Evolutionary conservation across 2,113 vertebrate species (phyloP).

Genomic region (Catagonus wagneri): DNA sequence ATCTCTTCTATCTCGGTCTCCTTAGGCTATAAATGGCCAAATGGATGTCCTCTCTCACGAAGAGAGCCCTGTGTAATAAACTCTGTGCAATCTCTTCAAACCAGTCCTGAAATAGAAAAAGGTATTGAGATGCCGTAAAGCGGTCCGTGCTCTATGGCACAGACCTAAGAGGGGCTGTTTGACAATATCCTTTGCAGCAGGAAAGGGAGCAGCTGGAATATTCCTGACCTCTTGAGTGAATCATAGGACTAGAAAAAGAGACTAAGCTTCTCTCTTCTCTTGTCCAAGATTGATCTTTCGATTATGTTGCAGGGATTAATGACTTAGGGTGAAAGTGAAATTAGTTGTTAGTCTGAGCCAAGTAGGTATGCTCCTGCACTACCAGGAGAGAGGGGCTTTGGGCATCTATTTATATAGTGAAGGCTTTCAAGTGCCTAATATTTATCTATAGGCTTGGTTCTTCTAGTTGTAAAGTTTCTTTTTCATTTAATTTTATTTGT

Average conservation of each 20-base stretch:
- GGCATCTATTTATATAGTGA: background rate
- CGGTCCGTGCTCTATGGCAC: background rate
- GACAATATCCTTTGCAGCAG: background rate
- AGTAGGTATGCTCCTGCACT: background rate
- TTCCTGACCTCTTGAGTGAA: background rate
- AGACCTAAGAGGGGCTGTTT: background rate
- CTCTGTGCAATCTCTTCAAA: background rate
- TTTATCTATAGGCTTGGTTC: background rate
- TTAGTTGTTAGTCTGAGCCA: background rate
- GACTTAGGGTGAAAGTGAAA: background rate
- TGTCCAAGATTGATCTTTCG: background rate
- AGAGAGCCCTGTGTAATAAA: background rate
- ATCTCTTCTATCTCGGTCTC: background rate
- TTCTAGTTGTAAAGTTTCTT: background rate
- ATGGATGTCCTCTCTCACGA: background rate
- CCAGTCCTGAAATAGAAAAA: constrained; percentile 20
- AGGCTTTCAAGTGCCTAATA: background rate
- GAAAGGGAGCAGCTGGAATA: background rate
- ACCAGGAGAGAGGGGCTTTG: background rate
- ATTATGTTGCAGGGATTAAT: background rate
- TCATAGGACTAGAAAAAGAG: background rate
- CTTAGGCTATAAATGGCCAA: background rate
- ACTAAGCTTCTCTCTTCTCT: background rate
- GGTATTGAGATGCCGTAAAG: background rate
- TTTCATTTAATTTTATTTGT: background rate